Evolutionary conservation across 2,113 vertebrate genomes (phyloP).

Genomic region (Glareola pratincola): DNA sequence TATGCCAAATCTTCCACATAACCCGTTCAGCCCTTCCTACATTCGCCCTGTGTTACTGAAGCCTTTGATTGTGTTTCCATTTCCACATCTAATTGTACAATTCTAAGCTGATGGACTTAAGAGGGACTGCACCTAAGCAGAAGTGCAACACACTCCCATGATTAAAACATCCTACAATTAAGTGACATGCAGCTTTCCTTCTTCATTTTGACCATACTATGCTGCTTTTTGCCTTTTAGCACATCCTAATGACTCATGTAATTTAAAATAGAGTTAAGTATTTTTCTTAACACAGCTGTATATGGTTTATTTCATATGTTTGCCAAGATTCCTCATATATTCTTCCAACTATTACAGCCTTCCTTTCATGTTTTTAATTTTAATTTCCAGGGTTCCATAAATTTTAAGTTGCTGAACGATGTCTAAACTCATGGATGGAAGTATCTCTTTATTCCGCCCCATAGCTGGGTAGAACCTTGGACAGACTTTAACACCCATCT

Average conservation of each 20-base stretch:
- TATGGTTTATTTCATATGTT: background rate
- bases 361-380: background rate
- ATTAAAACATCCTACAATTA: background rate
- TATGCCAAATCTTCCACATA: background rate
- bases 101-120: background rate
- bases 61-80: background rate
- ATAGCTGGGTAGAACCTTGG: background rate
- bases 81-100: background rate
- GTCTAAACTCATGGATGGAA: background rate
- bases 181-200: background rate
- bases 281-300: conserved; percentile 23
- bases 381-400: background rate
- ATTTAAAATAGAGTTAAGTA: background rate
- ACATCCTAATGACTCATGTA: background rate
- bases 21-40: background rate
- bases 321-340: background rate
- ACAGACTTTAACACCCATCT: background rate
- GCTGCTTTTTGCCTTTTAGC: background rate
- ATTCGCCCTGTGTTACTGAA: background rate
- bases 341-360: background rate
- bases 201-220: background rate
- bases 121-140: background rate
- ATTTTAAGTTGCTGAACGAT: background rate
- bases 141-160: background rate
- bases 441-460: background rate